phyloP scores from a whole-genome alignment of 2,113 vertebrate species.

The Pygoscelis antarcticus region DNA sequence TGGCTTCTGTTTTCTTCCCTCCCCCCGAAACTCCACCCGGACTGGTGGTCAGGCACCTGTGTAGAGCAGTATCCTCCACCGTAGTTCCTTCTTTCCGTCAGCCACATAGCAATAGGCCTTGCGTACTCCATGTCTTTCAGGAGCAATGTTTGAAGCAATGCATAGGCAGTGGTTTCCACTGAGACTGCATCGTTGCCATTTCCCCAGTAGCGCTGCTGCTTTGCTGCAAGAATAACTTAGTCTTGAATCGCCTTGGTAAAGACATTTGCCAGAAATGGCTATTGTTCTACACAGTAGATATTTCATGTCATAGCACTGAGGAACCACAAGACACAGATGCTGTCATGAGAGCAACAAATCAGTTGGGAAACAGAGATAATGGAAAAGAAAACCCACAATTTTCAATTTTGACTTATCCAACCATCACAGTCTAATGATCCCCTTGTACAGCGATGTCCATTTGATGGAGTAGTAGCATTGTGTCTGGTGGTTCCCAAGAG shows the following conservation, averaged over 20 bases:
- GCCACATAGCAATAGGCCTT: constrained; percentile 69
- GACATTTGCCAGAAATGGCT: background rate
- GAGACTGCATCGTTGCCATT: constrained; percentile 53
- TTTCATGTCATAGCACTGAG: background rate
- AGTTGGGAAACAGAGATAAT: background rate
- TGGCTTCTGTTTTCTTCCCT: background rate
- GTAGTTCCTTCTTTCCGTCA: constrained; percentile 76
- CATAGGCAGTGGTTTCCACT: constrained; percentile 80
- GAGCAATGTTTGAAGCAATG: constrained; percentile 75
- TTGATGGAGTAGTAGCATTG: background rate
- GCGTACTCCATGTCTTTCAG: constrained; percentile 55
- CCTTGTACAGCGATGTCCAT: rapidly evolving
- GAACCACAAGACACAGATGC: background rate
- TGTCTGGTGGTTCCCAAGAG: background rate
- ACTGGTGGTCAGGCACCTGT: constrained; percentile 32
- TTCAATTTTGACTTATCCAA: background rate
- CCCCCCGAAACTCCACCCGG: background rate
- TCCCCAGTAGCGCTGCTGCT: constrained; percentile 53
- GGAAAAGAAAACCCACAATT: background rate
- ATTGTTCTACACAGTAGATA: background rate
- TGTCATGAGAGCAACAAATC: background rate
- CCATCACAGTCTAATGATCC: background rate
- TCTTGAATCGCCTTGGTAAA: background rate
- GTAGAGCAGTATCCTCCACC: constrained; percentile 75
- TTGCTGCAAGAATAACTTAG: constrained; percentile 37